These are phyloP conservation scores for Glandiceps talaboti DNA, from an alignment of 53 echinoderm and acorn worm genomes.

Conservation along the genomic window DNA sequence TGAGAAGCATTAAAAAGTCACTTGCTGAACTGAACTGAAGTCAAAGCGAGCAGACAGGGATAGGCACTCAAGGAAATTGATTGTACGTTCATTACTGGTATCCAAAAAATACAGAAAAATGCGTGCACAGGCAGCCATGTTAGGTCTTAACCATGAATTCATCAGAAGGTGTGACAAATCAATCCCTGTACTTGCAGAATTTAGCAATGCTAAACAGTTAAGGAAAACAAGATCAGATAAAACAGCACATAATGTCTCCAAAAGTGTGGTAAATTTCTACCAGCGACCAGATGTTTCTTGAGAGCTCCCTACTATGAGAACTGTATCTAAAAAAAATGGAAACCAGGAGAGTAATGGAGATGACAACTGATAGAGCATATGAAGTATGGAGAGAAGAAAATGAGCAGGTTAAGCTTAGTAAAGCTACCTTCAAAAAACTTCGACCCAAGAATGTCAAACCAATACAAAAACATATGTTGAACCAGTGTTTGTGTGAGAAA, in stretches of 20 bases:
- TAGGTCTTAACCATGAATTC: not conserved
- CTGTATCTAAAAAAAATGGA: not conserved
- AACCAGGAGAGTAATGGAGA: not conserved
- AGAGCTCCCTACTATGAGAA: not conserved
- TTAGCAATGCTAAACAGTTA: too few species aligned
- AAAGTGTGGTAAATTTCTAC: not conserved
- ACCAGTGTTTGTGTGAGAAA: conserved; percentile 26
- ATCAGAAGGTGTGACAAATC: not conserved
- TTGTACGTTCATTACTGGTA: not conserved
- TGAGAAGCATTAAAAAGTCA: not conserved
- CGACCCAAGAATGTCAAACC: conserved; percentile 27
- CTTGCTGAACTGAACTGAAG: not conserved
- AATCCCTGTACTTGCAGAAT: too few species aligned
- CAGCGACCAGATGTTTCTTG: not conserved
- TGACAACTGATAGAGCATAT: not conserved
- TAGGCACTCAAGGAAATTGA: not conserved
- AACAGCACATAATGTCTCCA: not conserved
- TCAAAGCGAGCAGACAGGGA: not conserved
- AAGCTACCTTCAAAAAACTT: not conserved
- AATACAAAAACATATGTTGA: conserved; percentile 9
- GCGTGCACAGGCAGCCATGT: not conserved
- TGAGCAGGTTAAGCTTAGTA: not conserved
- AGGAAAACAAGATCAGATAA: not conserved
- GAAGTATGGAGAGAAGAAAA: not conserved
- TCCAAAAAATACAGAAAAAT: not conserved